A percentile compares a stretch with the other conserved stretches of the same genome.
Conservation (phyloP, 1,140 invertebrate species). For the Tetranychus urticae region DNA sequence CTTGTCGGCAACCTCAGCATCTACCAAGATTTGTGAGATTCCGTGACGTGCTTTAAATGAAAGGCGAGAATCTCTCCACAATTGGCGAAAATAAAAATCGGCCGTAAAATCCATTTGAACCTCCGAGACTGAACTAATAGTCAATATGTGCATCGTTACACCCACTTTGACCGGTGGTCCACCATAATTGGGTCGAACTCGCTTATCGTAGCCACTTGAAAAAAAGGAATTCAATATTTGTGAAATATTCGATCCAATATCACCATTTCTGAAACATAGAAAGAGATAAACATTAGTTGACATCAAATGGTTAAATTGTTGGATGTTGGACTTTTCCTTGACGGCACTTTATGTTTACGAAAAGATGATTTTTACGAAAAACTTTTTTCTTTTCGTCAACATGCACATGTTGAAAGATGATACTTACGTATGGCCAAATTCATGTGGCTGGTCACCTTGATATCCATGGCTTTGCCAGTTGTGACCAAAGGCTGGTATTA, state of each 20-base stretch:
- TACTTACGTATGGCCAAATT: neutral
- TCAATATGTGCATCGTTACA: slow-evolving; percentile 93
- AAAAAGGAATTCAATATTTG: slow-evolving; percentile 64
- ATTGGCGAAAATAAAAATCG: slow-evolving; percentile 97
- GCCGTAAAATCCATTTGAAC: slow-evolving; percentile 97
- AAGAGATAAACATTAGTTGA: neutral
- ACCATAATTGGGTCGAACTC: slow-evolving; percentile 89
- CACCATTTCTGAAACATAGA: neutral
- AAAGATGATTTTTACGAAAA: too few species aligned
- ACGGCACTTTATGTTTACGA: too few species aligned
- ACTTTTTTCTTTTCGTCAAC: too few species aligned
- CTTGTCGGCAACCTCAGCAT: slow-evolving; percentile 27
- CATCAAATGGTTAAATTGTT: neutral
- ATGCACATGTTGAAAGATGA: too few species aligned
- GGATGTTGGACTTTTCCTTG: too few species aligned
- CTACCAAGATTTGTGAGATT: slow-evolving; percentile 24
- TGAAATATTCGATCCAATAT: slow-evolving; percentile 42
- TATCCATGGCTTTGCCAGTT: too few species aligned
- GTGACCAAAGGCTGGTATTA: too few species aligned
- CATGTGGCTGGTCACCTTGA: too few species aligned
- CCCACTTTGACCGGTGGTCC: slow-evolving; percentile 60
- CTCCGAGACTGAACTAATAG: slow-evolving; percentile 94
- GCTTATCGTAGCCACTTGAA: slow-evolving; percentile 82
- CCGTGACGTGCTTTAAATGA: slow-evolving; percentile 21
- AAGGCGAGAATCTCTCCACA: slow-evolving; percentile 69